These are phyloP conservation scores for Platypus cylindrus DNA, from an alignment of 2,888 invertebrate genomes.

Conservation along the genomic window DNA sequence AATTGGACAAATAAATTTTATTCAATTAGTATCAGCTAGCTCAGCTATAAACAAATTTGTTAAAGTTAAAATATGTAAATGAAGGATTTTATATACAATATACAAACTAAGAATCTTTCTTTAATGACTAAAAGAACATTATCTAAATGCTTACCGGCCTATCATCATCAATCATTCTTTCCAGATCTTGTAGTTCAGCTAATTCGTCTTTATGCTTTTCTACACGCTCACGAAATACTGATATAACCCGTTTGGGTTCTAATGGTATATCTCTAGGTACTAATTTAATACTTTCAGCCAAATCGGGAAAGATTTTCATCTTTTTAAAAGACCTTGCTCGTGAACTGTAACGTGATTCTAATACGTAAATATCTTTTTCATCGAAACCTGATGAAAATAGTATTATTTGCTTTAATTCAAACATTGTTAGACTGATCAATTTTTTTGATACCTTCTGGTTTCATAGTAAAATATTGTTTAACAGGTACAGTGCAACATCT, in stretches of 20 bases:
- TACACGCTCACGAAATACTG: conserved; percentile 82
- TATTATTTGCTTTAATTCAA: no score
- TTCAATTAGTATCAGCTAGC: not conserved
- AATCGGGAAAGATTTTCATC: conserved; percentile 68
- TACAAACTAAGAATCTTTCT: no score
- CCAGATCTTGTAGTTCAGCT: conserved; percentile 70
- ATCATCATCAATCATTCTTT: conserved; percentile 72
- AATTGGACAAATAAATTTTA: conserved; percentile 8
- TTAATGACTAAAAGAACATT: no score
- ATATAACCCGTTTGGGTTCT: conserved; percentile 78
- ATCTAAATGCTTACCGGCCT: conserved; percentile 53
- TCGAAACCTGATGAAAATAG: conserved; percentile 51
- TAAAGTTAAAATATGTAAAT: not conserved
- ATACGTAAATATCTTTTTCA: conserved; percentile 92
- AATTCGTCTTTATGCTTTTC: conserved; percentile 85
- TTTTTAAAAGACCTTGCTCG: conserved; percentile 83
- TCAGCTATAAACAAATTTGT: not conserved
- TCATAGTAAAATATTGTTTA: conserved; percentile 84
- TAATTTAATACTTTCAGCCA: conserved; percentile 34
- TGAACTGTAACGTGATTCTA: conserved; percentile 88
- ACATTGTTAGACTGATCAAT: no score
- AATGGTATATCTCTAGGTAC: conserved; percentile 58
- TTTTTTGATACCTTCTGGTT: conserved; percentile 56
- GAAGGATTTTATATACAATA: no score
- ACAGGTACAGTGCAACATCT: conserved; percentile 89